phyloP scores from a whole-genome alignment of 2,888 invertebrate genomes.

The Hirtodrosophila histrioides region DNA sequence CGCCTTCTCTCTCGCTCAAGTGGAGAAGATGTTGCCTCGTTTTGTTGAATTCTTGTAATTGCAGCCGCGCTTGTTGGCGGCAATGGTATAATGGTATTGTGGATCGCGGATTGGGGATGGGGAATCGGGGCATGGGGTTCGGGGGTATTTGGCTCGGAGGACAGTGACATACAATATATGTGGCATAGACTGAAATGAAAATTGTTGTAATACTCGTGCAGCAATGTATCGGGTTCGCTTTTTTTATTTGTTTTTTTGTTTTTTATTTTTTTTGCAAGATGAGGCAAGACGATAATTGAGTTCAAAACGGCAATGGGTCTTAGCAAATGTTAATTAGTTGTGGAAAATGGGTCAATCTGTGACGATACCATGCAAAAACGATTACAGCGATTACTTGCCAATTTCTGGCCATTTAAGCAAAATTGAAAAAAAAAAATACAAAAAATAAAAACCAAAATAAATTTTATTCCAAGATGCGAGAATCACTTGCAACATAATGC shows the following conservation, averaged over 20 bases:
- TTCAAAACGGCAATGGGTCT: constrained; percentile 69
- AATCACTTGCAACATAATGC: constrained; percentile 57
- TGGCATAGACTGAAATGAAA: constrained; percentile 48
- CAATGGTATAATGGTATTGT: constrained; percentile 8
- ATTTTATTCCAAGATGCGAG: constrained; percentile 24
- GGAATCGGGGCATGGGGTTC: background rate
- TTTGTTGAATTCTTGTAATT: constrained; percentile 52
- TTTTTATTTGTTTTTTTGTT: constrained; percentile 19
- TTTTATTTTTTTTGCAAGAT: constrained; percentile 38
- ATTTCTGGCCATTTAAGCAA: constrained; percentile 31
- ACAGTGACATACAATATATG: constrained; percentile 48
- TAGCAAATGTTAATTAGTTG: constrained; percentile 78
- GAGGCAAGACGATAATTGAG: constrained; percentile 78
- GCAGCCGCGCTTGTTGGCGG: constrained; percentile 14
- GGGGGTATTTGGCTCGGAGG: constrained; percentile 12
- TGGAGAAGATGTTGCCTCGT: constrained; percentile 34
- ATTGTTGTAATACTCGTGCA: constrained; percentile 63
- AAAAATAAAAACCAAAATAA: constrained; percentile 13
- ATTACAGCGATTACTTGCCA: constrained; percentile 47
- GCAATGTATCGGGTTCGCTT: constrained; percentile 20
- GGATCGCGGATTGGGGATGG: background rate
- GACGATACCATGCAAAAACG: constrained; percentile 34
- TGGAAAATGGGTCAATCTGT: constrained; percentile 68
- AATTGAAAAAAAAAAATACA: no score
- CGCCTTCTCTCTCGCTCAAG: constrained; percentile 2